Evolutionary conservation across 2,888 invertebrate genomes (phyloP), one percentile per base, ranked within the genome.

Genomic region (Buathra laborator): DNA sequence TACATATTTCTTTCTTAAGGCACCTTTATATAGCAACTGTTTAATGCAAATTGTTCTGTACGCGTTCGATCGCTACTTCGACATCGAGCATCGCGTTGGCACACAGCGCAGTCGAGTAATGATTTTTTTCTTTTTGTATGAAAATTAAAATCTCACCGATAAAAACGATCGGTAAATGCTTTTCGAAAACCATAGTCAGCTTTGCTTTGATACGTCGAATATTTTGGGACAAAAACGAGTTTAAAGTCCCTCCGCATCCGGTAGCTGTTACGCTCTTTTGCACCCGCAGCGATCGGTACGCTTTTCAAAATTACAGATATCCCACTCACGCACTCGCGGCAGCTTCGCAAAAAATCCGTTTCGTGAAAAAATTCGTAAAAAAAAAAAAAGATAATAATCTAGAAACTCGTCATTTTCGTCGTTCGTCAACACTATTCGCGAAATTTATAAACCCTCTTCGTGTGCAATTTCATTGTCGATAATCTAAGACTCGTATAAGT

Each of bases 1-100:
- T 71, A 51, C 16, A 64, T 74, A 43, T 53, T 66, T 51, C 51
- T 76, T 53, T 66, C n/a, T 66, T 37, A 51, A 76, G 56, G 51
- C 66, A 66, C 29, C 24, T 19, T 64, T 56, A 19, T 19, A 66
- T 56, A 46, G 12, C 48, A 62, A 32, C 14, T 62, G 14, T 75
- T 62, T 9, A 62, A 59, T 59, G 19, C 10, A 64, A 9, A 62
- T 51, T 46, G 19, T 62, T 59, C 59, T 32, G 29, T 29, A 62
- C 29, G 62, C 62, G 62, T 14, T 62, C 62, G 32, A 5, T 29
- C 32, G 62, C 32, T 7, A 29, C 32, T 32, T 32, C 29, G 32
- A 32, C 29, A 32, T 14, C 32, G 62, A 14, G 29, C 62, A 32
- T 62, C 62, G 29, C 62, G 14, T 62, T 62, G 29, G 62, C 62